Conservation (phyloP, 2,797 vertebrate genomes). For the Todus mexicanus region DNA sequence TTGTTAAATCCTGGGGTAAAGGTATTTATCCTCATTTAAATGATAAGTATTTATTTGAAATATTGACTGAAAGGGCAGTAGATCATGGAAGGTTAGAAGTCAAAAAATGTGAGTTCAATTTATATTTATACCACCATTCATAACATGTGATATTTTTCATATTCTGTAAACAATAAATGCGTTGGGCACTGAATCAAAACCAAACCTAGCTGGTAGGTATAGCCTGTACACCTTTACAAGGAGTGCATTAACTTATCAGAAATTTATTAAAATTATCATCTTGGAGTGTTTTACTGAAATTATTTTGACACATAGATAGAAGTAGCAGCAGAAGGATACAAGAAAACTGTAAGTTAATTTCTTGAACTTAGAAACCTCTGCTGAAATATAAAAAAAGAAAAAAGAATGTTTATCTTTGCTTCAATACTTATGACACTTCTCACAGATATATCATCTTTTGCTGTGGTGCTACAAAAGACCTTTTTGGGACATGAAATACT, state of each 20-base stretch:
- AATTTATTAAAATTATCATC: background rate
- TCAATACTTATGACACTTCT: background rate
- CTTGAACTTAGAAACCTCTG: background rate
- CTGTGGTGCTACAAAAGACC: background rate
- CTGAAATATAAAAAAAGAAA: background rate
- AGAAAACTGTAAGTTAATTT: background rate
- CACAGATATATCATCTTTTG: background rate
- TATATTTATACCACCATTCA: background rate
- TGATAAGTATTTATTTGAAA: background rate
- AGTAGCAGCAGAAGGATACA: constrained; percentile 7
- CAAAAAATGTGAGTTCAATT: background rate
- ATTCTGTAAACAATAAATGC: background rate
- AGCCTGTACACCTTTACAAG: background rate
- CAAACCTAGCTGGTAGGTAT: background rate
- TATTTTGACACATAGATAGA: background rate
- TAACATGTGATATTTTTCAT: background rate
- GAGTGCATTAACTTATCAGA: background rate
- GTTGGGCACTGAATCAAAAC: background rate
- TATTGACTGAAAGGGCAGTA: background rate
- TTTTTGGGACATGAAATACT: background rate
- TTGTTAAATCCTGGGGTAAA: background rate
- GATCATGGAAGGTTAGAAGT: background rate
- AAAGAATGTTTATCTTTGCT: background rate
- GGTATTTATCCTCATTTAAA: background rate
- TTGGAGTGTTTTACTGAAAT: constrained; percentile 1